phyloP scores from a whole-genome alignment of 1,140 invertebrate genomes.

The Hetaerina americana region DNA sequence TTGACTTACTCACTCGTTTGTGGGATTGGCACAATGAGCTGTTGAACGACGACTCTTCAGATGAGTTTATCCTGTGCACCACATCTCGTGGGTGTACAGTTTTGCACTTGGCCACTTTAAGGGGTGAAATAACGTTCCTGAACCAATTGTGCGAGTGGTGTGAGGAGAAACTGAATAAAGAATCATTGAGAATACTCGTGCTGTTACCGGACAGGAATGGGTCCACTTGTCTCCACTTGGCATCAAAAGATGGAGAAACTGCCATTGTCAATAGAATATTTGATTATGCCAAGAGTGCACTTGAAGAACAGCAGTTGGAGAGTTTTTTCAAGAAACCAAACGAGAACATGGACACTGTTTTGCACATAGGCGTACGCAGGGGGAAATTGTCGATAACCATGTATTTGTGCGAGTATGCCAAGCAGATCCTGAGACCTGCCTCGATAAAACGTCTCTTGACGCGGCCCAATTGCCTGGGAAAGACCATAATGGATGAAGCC shows the following conservation, averaged over 20 bases:
- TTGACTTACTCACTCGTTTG: background rate
- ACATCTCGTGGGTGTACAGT: background rate
- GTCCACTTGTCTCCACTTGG: background rate
- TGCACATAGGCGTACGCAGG: background rate
- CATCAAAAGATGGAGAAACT: background rate
- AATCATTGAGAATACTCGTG: background rate
- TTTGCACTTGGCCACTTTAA: background rate
- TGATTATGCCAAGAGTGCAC: background rate
- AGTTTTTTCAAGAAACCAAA: background rate
- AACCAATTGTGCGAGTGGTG: background rate
- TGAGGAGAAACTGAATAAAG: background rate
- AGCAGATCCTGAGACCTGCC: background rate
- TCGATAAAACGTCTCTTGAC: background rate
- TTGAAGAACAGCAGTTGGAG: background rate
- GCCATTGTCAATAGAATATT: background rate
- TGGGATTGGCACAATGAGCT: background rate
- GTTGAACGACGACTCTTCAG: background rate
- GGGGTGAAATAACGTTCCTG: background rate
- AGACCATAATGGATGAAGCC: background rate
- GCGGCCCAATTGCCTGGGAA: background rate
- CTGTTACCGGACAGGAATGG: background rate
- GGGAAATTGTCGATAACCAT: background rate
- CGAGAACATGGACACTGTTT: background rate
- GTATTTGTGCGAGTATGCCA: background rate
- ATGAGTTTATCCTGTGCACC: background rate